Percentiles rank a stretch among this genome's conserved stretches.
These are phyloP conservation scores for Indicator indicator DNA, from an alignment of 2,113 vertebrate species.

Conservation along the genomic window DNA sequence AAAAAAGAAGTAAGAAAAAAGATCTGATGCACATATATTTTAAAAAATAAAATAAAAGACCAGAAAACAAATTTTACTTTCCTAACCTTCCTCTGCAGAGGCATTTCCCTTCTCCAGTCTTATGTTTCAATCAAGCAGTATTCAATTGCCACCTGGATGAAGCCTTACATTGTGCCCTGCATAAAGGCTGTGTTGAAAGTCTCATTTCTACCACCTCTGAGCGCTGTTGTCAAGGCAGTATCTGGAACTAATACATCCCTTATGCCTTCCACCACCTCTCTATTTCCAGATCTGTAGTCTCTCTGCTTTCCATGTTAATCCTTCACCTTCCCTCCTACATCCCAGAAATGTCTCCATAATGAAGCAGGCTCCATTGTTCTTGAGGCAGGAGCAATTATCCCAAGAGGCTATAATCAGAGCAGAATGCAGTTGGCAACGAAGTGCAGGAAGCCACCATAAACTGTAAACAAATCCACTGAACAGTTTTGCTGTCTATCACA, in stretches of 20 bases:
- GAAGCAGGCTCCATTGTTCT: not conserved
- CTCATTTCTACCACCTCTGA: not conserved
- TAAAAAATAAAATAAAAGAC: not conserved
- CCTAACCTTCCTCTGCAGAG: not conserved
- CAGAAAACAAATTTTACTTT: not conserved
- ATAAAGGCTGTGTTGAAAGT: not conserved
- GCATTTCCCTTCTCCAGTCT: not conserved
- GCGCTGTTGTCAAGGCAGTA: not conserved
- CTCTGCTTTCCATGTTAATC: not conserved
- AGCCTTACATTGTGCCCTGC: not conserved
- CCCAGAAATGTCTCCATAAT: not conserved
- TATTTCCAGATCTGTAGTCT: not conserved
- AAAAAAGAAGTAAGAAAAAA: not conserved
- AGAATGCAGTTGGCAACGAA: not conserved
- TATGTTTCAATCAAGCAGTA: not conserved
- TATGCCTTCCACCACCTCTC: not conserved
- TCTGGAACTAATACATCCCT: not conserved
- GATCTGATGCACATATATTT: accelerated
- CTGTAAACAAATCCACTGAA: constrained; percentile 1
- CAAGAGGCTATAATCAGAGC: not conserved
- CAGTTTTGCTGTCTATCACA: not conserved
- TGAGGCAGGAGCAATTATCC: not conserved
- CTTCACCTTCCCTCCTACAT: not conserved
- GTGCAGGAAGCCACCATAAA: constrained; percentile 6
- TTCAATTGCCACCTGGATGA: not conserved